Evolutionary conservation across 2,888 invertebrate species (phyloP), one percentile per base, ranked within the genome.

Genomic region (Iphiclides podalirius): DNA sequence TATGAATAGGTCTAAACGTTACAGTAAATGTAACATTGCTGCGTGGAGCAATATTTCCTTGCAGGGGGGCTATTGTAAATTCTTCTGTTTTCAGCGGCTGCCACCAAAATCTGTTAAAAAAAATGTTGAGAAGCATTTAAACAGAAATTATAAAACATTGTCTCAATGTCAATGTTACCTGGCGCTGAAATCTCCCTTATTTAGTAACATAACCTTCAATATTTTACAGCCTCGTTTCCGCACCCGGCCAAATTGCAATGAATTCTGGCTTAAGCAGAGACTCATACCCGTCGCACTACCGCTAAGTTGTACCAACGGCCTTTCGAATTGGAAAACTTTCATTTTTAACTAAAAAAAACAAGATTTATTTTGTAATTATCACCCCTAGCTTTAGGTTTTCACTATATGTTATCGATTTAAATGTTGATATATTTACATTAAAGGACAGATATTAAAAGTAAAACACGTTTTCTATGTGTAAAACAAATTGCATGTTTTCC

Each of bases 41-140:
- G 23, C 90, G 91, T 0, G 93, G 90, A 2, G 92, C 90, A 53
- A 92, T 90, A 58, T 91, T 91, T 2, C 94, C 94, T 47, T 90
- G 82, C 57, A 81, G 73, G 0, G 94, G 94, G 1, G 74, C 71
- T 57, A 94, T 91, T 4, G 77, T 82, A 64, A 93, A 94, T 59
- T 91, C 89, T 2, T 77, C 75, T 0, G 81, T 74, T 56, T 70
- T 72, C 13, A 86, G 54, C 8, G 85, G 86, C 53, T 87, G 86
- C 88, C 88, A 88, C 73, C 79, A 85, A 54, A 87, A 88, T 47
- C 88, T 88, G 53, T 33, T 1, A 4, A 16, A 2, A 37, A 35
- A 17, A 2, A 40, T 23, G 4, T 23, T 2, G 12, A 35, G 8
- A 9, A 26, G 1, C 31, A 8, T 2, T 20, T 7, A 9, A 16